Percentiles rank a stretch among this genome's conserved stretches.
Conservation (phyloP, 2,797 vertebrate species). For the Amphiprion clarkii region DNA sequence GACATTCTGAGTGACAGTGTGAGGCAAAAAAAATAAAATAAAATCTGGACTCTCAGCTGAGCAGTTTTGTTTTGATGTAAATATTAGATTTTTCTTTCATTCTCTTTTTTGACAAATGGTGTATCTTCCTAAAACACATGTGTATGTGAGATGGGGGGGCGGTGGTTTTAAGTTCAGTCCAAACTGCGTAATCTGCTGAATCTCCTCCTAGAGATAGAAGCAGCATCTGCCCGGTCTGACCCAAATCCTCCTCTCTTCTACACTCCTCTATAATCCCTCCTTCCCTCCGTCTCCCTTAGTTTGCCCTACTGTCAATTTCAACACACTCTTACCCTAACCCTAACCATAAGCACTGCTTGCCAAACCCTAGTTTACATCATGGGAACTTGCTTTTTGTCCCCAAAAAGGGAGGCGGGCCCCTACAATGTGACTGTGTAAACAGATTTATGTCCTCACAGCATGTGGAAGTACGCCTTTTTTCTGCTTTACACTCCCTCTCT, state of each 20-base stretch:
- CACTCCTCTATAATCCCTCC: slow-evolving; percentile 59
- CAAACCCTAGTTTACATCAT: no score
- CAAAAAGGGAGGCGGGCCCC: not conserved
- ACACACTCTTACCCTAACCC: not conserved
- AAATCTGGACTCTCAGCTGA: not conserved
- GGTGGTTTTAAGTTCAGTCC: slow-evolving; percentile 39
- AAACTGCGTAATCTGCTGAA: slow-evolving; percentile 70
- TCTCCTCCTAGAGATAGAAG: slow-evolving; percentile 67
- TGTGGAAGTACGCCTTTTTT: not conserved
- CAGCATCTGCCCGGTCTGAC: slow-evolving; percentile 75
- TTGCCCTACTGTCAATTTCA: slow-evolving; percentile 41
- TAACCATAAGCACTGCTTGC: not conserved
- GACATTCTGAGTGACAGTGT: not conserved
- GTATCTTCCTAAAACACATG: not conserved
- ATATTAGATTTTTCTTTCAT: not conserved
- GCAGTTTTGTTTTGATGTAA: not conserved
- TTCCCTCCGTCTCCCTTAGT: slow-evolving; percentile 23
- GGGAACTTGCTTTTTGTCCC: no score
- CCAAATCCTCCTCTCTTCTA: slow-evolving; percentile 73
- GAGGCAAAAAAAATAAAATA: not conserved
- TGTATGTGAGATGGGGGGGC: not conserved
- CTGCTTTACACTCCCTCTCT: slow-evolving; percentile 9
- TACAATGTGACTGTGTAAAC: not conserved
- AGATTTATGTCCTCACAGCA: not conserved
- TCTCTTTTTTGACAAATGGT: not conserved